Conservation (phyloP, 2,797 vertebrate species). For the Sitta carolinensis region DNA sequence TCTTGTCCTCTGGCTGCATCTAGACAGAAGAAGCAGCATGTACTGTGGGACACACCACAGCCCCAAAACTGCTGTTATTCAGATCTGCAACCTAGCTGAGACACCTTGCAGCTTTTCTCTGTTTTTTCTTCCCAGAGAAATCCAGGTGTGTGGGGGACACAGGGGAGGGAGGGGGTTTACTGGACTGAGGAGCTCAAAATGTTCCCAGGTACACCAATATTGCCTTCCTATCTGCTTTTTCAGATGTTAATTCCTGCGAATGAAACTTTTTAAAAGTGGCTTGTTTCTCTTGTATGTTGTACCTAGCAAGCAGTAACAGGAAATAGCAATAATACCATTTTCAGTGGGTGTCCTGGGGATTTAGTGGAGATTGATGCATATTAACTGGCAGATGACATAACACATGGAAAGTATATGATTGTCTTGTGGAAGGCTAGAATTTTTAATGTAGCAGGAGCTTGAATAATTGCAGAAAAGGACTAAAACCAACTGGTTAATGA, state of each 20-base stretch:
- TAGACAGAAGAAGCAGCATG: neutral
- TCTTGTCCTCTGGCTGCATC: neutral
- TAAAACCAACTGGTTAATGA: neutral
- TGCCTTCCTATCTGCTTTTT: neutral
- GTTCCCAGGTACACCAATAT: neutral
- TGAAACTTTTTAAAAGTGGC: neutral
- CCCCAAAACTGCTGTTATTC: neutral
- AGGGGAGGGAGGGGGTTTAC: neutral
- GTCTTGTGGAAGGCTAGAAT: neutral
- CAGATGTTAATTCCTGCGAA: neutral
- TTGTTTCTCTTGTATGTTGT: neutral
- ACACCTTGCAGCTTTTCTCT: slow-evolving; percentile 17
- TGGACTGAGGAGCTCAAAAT: neutral
- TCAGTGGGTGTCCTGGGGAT: neutral
- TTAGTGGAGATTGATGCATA: neutral
- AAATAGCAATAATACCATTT: neutral
- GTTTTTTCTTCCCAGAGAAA: neutral
- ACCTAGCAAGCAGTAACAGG: neutral
- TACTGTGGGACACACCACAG: neutral
- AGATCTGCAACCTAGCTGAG: neutral
- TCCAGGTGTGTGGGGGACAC: slow-evolving; percentile 27
- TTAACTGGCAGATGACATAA: neutral
- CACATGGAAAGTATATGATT: neutral
- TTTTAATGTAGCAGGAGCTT: neutral
- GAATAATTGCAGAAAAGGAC: neutral